phyloP scores from a whole-genome alignment of 1,140 invertebrate genomes.

The Heliconius congener region DNA sequence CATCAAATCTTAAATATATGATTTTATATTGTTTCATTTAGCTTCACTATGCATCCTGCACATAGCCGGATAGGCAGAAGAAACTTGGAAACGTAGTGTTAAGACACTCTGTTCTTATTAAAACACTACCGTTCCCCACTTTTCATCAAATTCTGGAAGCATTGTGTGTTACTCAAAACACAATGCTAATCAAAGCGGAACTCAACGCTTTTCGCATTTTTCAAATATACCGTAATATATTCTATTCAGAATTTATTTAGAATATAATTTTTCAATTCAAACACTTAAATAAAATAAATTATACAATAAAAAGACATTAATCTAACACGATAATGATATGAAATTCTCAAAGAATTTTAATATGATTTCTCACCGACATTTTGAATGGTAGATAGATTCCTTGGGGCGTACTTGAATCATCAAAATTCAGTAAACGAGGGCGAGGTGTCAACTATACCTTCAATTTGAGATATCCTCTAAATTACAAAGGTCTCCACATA shows the following conservation, averaged over 20 bases:
- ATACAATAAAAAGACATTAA: neutral
- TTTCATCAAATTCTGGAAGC: no score
- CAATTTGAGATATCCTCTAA: constrained; percentile 71
- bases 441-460: constrained; percentile 67
- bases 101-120: neutral
- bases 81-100: neutral
- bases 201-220: no score
- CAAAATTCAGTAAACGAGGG: constrained; percentile 55
- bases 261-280: neutral
- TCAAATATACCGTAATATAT: no score
- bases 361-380: neutral
- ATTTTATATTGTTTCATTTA: no score
- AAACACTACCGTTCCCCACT: no score
- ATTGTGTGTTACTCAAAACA: no score
- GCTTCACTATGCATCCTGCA: no score
- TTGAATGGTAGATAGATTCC: constrained; percentile 16
- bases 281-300: neutral
- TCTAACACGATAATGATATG: neutral
- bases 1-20: no score
- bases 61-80: no score
- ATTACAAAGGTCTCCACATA: constrained; percentile 74
- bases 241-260: no score
- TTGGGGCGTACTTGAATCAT: constrained; percentile 39
- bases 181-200: no score
- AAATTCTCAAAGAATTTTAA: constrained; percentile 1